Conservation (phyloP, 1,140 invertebrate genomes). For the Mycetomoellerius zeteki region DNA sequence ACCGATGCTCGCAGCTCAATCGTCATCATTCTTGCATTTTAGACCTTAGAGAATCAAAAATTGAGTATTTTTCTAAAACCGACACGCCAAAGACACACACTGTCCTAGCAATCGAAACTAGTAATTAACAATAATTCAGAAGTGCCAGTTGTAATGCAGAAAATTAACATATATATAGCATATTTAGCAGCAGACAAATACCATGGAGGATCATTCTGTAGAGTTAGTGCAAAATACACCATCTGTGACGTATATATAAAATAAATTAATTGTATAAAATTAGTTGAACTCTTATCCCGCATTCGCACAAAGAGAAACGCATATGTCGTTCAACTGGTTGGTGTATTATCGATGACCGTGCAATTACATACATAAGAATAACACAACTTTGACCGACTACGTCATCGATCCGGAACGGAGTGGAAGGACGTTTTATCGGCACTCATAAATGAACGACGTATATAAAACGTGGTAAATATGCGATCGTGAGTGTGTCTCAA, state of each 20-base stretch:
- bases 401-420: constrained; percentile 1
- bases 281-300: constrained; percentile 3
- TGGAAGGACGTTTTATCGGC: constrained; percentile 9
- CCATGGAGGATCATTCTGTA: constrained; percentile 66
- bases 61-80: constrained; percentile 77
- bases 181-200: constrained; percentile 69
- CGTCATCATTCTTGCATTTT: constrained; percentile 66
- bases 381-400: constrained; percentile 6
- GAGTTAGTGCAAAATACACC: constrained; percentile 67
- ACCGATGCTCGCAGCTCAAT: constrained; percentile 57
- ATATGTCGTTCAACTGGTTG: neutral
- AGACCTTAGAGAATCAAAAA: constrained; percentile 72
- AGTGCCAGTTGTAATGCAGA: constrained; percentile 74
- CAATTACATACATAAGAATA: constrained; percentile 14
- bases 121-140: constrained; percentile 72
- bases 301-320: too few relatives aligned
- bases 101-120: constrained; percentile 68
- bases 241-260: constrained; percentile 70
- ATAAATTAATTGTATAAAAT: constrained; percentile 81
- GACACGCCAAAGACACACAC: constrained; percentile 44
- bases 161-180: constrained; percentile 64
- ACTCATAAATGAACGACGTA: neutral
- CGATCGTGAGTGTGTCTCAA: neutral
- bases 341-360: constrained; percentile 6
- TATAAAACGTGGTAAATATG: neutral